phyloP scores from a whole-genome alignment of 2,113 vertebrate species.

The Sprattus sprattus region DNA sequence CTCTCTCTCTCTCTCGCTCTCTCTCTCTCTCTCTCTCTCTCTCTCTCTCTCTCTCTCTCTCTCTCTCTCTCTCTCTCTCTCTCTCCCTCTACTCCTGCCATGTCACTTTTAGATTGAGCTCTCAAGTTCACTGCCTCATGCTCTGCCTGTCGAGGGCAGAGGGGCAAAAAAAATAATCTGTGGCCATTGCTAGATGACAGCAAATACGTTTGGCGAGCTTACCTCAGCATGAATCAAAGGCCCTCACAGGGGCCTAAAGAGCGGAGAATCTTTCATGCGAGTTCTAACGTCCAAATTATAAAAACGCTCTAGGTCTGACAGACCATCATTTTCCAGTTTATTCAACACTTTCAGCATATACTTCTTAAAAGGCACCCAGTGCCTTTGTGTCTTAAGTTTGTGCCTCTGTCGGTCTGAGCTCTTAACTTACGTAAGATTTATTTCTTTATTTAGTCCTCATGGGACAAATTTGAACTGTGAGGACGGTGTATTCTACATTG shows the following conservation, averaged over 20 bases:
- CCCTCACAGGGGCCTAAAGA: not conserved
- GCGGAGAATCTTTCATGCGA: not conserved
- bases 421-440: not conserved
- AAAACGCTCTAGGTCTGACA: not conserved
- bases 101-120: not conserved
- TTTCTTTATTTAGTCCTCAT: not conserved
- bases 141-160: not conserved
- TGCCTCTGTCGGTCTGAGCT: not conserved
- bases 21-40: constrained; percentile 1
- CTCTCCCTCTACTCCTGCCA: constrained; percentile 1
- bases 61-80: constrained; percentile 11
- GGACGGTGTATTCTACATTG: constrained; percentile 42
- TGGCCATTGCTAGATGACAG: constrained; percentile 74
- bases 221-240: constrained; percentile 71
- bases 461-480: constrained; percentile 54
- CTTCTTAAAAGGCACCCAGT: not conserved
- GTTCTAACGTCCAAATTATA: not conserved
- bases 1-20: no score
- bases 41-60: constrained; percentile 9
- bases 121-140: not conserved
- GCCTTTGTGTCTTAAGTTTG: not conserved
- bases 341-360: not conserved
- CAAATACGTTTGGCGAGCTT: constrained; percentile 76
- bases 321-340: not conserved
- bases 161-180: constrained; percentile 58